Evolutionary conservation across 2,113 vertebrate species (phyloP).

Genomic region (Vicugna pacos): DNA sequence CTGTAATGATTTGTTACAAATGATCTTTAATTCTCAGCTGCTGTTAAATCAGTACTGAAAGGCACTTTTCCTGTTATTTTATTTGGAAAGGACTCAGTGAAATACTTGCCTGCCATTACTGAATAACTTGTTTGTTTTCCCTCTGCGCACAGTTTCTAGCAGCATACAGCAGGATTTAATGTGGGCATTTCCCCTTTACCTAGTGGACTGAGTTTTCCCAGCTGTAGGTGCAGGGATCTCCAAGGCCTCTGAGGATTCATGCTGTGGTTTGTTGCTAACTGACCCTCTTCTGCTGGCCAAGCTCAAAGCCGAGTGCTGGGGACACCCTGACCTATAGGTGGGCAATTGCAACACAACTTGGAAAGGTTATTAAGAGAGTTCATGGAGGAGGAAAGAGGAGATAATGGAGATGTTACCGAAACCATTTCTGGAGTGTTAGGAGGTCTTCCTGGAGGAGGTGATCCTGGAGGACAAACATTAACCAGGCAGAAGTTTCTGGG

Average conservation of each 20-base stretch:
- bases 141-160: slow-evolving; percentile 81
- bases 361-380: neutral
- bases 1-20: slow-evolving; percentile 85
- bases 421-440: neutral
- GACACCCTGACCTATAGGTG: rapidly evolving
- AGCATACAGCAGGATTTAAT: slow-evolving; percentile 68
- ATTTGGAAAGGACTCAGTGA: slow-evolving; percentile 87
- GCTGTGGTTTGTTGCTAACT: neutral
- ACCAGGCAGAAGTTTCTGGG: neutral
- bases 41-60: slow-evolving; percentile 86
- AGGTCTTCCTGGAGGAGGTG: neutral
- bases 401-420: neutral
- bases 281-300: neutral
- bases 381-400: rapidly evolving
- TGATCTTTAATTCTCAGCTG: slow-evolving; percentile 84
- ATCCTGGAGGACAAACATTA: neutral
- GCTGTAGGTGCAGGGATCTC: neutral
- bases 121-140: slow-evolving; percentile 89
- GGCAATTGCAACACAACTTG: neutral
- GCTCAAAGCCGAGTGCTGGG: neutral
- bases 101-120: slow-evolving; percentile 87
- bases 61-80: slow-evolving; percentile 83
- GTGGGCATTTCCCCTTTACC: slow-evolving; percentile 71
- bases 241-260: neutral
- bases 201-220: slow-evolving; percentile 67